Evolutionary conservation across 1,140 invertebrate species (phyloP), one percentile per base, ranked within the genome.

Genomic region (Pseudomyrmex cubaensis): DNA sequence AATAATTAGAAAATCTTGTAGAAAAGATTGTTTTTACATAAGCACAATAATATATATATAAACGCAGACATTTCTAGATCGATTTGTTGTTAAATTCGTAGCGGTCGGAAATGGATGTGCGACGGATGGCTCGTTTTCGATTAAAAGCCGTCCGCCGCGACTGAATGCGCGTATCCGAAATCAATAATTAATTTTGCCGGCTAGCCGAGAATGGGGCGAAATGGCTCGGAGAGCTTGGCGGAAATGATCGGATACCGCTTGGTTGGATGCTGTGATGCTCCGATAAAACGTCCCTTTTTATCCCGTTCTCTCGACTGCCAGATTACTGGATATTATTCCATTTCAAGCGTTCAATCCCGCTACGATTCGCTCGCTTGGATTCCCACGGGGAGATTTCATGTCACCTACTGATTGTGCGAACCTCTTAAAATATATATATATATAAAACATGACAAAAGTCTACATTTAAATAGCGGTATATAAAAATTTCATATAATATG

Each of bases 251-350:
- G 86, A 75, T 64, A 76, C 77, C 83, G 86, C 74, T 63, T 50
- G 73, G 73, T 87, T 85, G 86, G 76, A 85, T 87, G 86, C 91
- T 92, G 91, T 84, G 91, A 92, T 91, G 87, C 84, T 67, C 86
- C 90, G 92, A 92, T 92, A 92, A 92, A 92, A 90, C 90, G 87
- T 90, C 91, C 91, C 91, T 92, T 92, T 93, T 92, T 91, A 92
- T 91, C 91, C 90, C 88, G 83, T 84, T 87, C 90, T 88, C 90
- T 89, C 83, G 86, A 82, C 88, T 84, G 87, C 89, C 89, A 93
- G 91, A 93, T 93, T 92, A 93, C 93, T 93, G 92, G 92, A 93
- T 93, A 93, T 93, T 93, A 93, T 93, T 93, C 91, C 92, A 93
- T 93, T 93, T 91, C 91, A 91, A 93, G 91, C 92, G 91, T 93